Evolutionary conservation across 2,888 invertebrate genomes (phyloP).

Genomic region (Vandiemenella viatica): DNA sequence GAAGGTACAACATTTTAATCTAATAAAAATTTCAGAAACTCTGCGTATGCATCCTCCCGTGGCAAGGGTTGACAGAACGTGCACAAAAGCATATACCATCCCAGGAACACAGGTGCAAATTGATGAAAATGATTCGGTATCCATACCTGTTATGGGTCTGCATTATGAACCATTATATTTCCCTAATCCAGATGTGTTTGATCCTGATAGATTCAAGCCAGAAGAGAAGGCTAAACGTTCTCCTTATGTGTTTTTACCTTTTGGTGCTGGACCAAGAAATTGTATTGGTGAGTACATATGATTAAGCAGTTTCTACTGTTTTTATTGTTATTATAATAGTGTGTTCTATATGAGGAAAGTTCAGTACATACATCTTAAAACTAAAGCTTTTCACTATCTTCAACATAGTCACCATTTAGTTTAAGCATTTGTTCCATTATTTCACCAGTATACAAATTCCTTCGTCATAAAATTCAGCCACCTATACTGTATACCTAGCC

Average conservation of each 20-base stretch:
- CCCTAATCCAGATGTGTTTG: conserved; percentile 22
- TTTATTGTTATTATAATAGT: neutral
- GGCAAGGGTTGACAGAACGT: conserved; percentile 35
- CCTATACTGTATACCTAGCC: no score
- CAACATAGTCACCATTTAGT: no score
- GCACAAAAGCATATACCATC: conserved; percentile 37
- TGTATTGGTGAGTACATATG: conserved; percentile 31
- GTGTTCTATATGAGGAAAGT: neutral
- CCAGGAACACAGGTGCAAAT: conserved; percentile 33
- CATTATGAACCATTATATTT: conserved; percentile 22
- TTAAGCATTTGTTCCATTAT: no score
- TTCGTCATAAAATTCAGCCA: no score
- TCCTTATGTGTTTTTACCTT: conserved; percentile 20
- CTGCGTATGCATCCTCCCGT: conserved; percentile 41
- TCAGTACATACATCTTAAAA: no score
- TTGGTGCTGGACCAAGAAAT: conserved; percentile 32
- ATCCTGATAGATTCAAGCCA: conserved; percentile 22
- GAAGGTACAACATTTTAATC: neutral
- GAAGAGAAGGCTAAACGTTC: conserved; percentile 18
- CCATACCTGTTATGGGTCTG: conserved; percentile 23
- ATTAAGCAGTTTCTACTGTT: neutral
- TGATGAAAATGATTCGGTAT: conserved; percentile 31
- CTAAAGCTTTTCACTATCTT: no score
- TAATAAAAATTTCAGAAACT: conserved; percentile 35
- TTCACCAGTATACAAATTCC: no score